phyloP scores from a whole-genome alignment of 2,797 vertebrate genomes.

The Sebastes hubbsi region DNA sequence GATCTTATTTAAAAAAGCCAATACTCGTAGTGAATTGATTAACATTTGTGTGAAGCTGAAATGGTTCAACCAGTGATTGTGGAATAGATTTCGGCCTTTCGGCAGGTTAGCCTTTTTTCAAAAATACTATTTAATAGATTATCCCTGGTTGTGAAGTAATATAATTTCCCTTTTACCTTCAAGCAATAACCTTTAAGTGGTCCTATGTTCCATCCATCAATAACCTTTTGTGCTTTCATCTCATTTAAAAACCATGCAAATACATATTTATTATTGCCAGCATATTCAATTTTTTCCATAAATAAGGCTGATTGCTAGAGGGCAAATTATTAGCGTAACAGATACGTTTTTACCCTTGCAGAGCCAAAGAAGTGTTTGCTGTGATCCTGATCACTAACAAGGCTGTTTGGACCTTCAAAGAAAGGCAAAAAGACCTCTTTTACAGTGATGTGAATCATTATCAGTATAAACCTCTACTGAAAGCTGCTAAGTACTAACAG shows the following conservation, averaged over 20 bases:
- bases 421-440: background rate
- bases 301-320: conserved; percentile 1
- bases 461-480: background rate
- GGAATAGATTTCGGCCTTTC: background rate
- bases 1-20: background rate
- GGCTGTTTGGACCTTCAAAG: background rate
- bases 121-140: background rate
- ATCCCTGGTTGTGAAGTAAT: background rate
- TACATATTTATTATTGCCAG: conserved; percentile 4
- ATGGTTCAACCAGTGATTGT: background rate
- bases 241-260: conserved; percentile 22
- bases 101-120: background rate
- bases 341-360: background rate
- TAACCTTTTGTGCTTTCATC: conserved; percentile 20
- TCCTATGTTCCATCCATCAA: background rate
- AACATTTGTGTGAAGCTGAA: background rate
- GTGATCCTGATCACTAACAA: background rate
- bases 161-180: conserved; percentile 8
- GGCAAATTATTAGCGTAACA: conserved; percentile 3
- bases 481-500: background rate
- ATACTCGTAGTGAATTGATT: conserved; percentile 17
- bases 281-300: background rate
- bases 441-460: background rate
- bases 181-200: background rate
- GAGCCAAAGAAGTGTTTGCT: background rate